phyloP scores from a whole-genome alignment of 2,797 vertebrate species.

The Pantherophis alleghaniensis region DNA sequence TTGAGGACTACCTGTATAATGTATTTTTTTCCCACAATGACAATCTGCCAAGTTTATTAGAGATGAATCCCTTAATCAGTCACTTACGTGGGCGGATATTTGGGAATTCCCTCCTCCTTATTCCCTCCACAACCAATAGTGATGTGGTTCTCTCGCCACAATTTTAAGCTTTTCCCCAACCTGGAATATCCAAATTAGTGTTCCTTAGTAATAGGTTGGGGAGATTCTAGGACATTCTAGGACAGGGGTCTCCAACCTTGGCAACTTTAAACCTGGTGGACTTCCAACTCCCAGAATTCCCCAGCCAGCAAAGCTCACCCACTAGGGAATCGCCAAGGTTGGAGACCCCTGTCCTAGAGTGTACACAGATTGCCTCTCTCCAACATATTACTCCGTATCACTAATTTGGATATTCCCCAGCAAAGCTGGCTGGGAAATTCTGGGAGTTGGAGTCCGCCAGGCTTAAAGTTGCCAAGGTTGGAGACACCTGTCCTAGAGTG shows the following conservation, averaged over 20 bases:
- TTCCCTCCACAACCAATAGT: neutral
- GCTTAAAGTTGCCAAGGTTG: too few species aligned
- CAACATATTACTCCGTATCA: neutral
- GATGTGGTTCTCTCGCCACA: neutral
- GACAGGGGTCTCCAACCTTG: neutral
- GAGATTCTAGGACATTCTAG: too few species aligned
- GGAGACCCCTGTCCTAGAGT: neutral
- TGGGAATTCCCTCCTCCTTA: neutral
- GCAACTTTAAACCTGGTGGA: neutral
- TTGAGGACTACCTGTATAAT: too few species aligned
- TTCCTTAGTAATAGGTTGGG: too few species aligned
- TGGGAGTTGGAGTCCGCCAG: too few species aligned
- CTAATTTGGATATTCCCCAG: neutral
- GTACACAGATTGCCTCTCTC: neutral
- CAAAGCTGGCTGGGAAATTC: too few species aligned
- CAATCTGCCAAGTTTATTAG: neutral
- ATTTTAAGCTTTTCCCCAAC: neutral
- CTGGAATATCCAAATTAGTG: neutral
- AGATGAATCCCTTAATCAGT: neutral
- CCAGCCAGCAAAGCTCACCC: too few species aligned
- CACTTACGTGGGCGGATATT: neutral
- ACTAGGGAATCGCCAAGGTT: neutral
- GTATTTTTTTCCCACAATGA: neutral
- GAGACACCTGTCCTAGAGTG: too few species aligned
- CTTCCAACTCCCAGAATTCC: neutral